Base-by-base conservation (phyloP, 2,113 vertebrate species). In the Alectura lathami region DNA sequence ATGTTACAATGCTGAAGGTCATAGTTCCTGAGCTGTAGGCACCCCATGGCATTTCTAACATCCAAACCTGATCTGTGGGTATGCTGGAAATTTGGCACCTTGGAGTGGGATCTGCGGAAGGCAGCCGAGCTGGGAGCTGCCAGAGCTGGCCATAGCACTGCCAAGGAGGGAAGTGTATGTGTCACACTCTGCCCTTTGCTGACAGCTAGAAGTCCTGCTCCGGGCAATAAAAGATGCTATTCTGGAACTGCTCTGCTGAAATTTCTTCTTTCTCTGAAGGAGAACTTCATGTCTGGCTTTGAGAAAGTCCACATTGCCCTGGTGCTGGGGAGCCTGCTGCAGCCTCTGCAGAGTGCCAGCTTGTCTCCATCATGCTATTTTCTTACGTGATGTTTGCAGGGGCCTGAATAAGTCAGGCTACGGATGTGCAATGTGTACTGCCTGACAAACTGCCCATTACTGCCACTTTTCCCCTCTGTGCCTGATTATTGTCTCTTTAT, bases 71-170 rank as follows among this genome's bases (percentile, higher is more conserved):
- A 91, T 83, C 70, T 62, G 32, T 18, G 45, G 7, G 27, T 62
- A 89, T 80, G 82, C 57, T 86, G 79, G 68, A 91, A 88, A 93
- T 94, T 88, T 59, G 50, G 88, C 80, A 70, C 50, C 60, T 69
- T 57, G 32, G 24, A 70, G 29, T 43, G 38, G 54, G 63, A 85
- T 93, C 62, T 91, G 42, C 83, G 51, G 59, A 88, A 93, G 47
- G 42, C 90, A 93, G 38, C 50, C 67, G 64, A 83, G 18, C 27
- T 20, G 42, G 32, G 29, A 91, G 29, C 38, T 94, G 90, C 80
- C 76, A 91, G 80, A 63, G 13, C 42, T 77, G 42, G 59, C 40
- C 87, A 11, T 15, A 88, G 42, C 3, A 0, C 42, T 95, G 64
- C 38, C 47, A 78, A 62, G 36, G 43, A 45, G 16, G 42, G 18